Evolutionary conservation across 2,113 vertebrate species (phyloP), one percentile per base, ranked within the genome.

Genomic region (Xiphorhynchus elegans): DNA sequence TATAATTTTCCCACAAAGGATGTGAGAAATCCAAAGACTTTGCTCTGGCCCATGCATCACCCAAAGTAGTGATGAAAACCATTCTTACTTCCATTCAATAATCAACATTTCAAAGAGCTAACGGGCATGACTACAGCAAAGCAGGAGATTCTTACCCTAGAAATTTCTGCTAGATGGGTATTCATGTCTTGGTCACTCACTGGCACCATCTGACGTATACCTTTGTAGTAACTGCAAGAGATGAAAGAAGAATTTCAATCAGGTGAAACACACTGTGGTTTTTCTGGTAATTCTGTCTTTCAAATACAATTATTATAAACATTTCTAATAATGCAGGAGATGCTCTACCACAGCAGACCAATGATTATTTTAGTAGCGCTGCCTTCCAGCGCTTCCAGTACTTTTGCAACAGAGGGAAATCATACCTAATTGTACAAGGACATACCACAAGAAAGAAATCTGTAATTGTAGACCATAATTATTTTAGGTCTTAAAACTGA

Each of bases 161-260:
- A 99, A 96, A 99, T 99, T 97, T 99, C 99, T 40, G 99, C 99
- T 98, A 99, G 97, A 96, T 99, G 99, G 33, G 99, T 99, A 97
- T 99, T 99, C 99, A 99, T 99, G 96, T 99, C 99, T 96, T 99
- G 99, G 98, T 99, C 99, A 53, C 99, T 99, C 95, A 99, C 99
- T 55, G 99, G 97, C 58, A 99, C 98, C 99, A 99, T 99, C 98
- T 99, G 98, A 83, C 99, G 98, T 98, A 99, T 98, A 92, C 99
- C 99, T 98, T 98, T 99, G 97, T 99, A 99, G 93, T 99, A 99
- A 97, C 99, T 99, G 94, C 35, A 76, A 87, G 44, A 84, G 77
- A 92, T 46, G 42, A 66, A 91, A 77, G 53, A 26, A 84, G 23
- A 67, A 13, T 58, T 87, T 83, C 42, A 69, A 13, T 24, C 28